Evolutionary conservation across 2,888 invertebrate species (phyloP), one percentile per base, ranked within the genome.

Genomic region (Venusia cambrica): DNA sequence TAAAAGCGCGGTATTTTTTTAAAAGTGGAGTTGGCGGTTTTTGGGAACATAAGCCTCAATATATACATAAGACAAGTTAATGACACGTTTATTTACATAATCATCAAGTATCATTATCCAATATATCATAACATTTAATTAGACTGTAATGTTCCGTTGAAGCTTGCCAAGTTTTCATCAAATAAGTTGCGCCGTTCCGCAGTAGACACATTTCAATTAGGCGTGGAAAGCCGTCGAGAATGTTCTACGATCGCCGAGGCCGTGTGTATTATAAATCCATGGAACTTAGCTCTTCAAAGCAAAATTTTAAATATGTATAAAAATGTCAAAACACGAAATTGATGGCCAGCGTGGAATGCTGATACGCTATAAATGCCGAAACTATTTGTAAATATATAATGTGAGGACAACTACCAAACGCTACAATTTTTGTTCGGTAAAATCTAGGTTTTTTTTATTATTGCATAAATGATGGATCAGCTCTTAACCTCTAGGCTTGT

Each of bases 231-330:
- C 27, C 1, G 2, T 16, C n/a, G 5, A 16, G n/a, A n/a, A n/a
- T 5, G n/a, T 5, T n/a, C 16, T 5, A 16, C 16, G 4, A 16
- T 7, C 6, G 2, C 7, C 18, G 7, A 2, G 2, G 7, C 7
- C 18, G 5, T 6, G 2, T 43, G 53, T 43, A 62, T 61, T 62
- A 73, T 79, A 77, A 80, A 81, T 81, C 72, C 73, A 73, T 60
- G 55, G 26, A 38, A 31, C 33, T 28, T 57, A 62, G 54, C 58
- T 71, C 74, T 78, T 85, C 85, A 85, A 87, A 87, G 84, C 60
- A 64, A 76, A 74, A 68, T 75, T 75, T 84, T 80, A 79, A 83
- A 87, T 79, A 78, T 80, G 75, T 71, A 83, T 87, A 83, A 83
- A 87, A 81, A 77, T 64, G 84, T 81, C 85, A 78, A 74, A 80